Evolutionary conservation across 2,888 invertebrate genomes (phyloP).

Genomic region (Pseudoips prasinana): DNA sequence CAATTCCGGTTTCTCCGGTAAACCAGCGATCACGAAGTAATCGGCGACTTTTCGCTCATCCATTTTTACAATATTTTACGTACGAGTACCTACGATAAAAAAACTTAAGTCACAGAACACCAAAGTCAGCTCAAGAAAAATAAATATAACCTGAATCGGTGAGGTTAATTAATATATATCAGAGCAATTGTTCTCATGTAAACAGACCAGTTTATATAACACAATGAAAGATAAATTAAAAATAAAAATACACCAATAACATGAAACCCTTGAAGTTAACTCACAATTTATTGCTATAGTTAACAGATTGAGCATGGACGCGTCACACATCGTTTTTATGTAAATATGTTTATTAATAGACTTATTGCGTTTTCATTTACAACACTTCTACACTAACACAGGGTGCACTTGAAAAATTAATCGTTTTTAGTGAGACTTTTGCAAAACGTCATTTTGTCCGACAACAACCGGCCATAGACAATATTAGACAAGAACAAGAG

Average conservation of each 20-base stretch:
- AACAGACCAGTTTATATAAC: constrained; percentile 33
- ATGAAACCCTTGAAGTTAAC: constrained; percentile 62
- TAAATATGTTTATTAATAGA: constrained; percentile 27
- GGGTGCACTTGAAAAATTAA: constrained; percentile 31
- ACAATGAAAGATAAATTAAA: constrained; percentile 20
- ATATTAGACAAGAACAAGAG: constrained; percentile 1
- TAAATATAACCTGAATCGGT: constrained; percentile 36
- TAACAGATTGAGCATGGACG: constrained; percentile 36
- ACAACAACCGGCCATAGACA: constrained; percentile 40
- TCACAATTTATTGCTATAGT: constrained; percentile 51
- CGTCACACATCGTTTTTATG: constrained; percentile 38
- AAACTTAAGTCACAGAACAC: constrained; percentile 27
- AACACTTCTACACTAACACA: constrained; percentile 21
- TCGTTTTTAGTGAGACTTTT: constrained; percentile 39
- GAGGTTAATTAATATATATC: constrained; percentile 20
- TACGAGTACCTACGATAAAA: constrained; percentile 40
- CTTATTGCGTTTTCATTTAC: constrained; percentile 36
- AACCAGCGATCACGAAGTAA: constrained; percentile 98
- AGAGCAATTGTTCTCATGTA: constrained; percentile 14
- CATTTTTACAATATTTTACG: constrained; percentile 76
- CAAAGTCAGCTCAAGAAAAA: constrained; percentile 33
- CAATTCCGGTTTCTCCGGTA: constrained; percentile 90
- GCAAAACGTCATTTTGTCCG: constrained; percentile 47
- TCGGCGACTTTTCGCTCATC: constrained; percentile 96
- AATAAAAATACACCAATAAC: constrained; percentile 43